These are phyloP conservation scores for Sminthurinus aureus DNA, from an alignment of 2,888 invertebrate species.

Conservation along the genomic window DNA sequence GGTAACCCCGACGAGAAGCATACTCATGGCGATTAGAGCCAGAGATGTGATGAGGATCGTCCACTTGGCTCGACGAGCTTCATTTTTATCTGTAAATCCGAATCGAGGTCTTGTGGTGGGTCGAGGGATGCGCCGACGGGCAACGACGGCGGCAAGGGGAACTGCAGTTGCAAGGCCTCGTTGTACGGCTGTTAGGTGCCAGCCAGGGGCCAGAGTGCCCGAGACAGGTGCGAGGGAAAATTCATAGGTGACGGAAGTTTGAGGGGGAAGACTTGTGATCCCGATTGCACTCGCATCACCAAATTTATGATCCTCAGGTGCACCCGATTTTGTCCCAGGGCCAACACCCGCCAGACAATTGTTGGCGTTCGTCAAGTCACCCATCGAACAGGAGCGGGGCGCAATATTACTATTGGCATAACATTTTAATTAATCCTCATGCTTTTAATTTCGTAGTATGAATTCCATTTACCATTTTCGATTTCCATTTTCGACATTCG, in stretches of 20 bases:
- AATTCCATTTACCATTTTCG: no score
- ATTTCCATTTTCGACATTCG: no score
- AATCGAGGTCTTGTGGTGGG: constrained; percentile 52
- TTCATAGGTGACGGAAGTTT: constrained; percentile 58
- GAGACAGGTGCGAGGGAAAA: constrained; percentile 58
- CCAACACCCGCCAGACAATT: constrained; percentile 40
- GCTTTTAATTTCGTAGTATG: no score
- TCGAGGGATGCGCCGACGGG: constrained; percentile 56
- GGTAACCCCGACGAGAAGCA: constrained; percentile 89
- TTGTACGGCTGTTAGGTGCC: constrained; percentile 59
- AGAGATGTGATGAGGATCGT: constrained; percentile 92
- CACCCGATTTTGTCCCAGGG: constrained; percentile 40
- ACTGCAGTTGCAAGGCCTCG: constrained; percentile 57
- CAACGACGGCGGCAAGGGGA: constrained; percentile 58
- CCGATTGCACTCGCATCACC: background rate
- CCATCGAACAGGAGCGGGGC: constrained; percentile 58
- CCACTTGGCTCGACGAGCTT: constrained; percentile 74
- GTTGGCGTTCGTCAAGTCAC: constrained; percentile 54
- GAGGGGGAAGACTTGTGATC: constrained; percentile 50
- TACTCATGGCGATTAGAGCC: constrained; percentile 84
- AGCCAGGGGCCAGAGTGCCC: constrained; percentile 58
- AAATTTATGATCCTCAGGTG: background rate
- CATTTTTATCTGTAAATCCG: constrained; percentile 59
- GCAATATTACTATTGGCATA: background rate
- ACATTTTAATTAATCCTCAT: no score